Evolutionary conservation across 2,888 invertebrate genomes (phyloP).

Genomic region (Hypomecis punctinalis): DNA sequence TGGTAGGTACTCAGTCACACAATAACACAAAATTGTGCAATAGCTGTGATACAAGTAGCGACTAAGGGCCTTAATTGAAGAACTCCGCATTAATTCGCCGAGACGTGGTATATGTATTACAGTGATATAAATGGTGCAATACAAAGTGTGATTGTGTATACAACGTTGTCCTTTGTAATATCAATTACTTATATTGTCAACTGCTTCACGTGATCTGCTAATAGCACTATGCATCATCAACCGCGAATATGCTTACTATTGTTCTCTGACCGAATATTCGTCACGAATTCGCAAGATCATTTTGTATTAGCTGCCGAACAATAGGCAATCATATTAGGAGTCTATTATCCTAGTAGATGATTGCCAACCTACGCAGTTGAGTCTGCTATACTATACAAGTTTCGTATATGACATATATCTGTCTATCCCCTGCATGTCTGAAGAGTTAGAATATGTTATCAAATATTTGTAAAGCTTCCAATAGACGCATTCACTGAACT

Average conservation of each 20-base stretch:
- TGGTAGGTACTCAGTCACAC: too few species aligned
- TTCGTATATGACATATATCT: too few species aligned
- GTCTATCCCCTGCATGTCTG: too few species aligned
- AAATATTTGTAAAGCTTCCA: too few species aligned
- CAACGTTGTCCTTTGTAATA: slow-evolving; percentile 1
- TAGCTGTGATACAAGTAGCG: too few species aligned
- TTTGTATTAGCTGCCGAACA: slow-evolving; percentile 8
- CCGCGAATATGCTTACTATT: slow-evolving; percentile 10
- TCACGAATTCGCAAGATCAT: slow-evolving; percentile 9
- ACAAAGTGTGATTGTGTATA: slow-evolving; percentile 3
- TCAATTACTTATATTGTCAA: slow-evolving; percentile 8
- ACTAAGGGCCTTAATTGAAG: not conserved
- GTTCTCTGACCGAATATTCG: slow-evolving; percentile 13
- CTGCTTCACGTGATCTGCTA: slow-evolving; percentile 8
- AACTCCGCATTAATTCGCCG: not conserved
- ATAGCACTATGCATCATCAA: slow-evolving; percentile 10
- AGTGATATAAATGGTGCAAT: not conserved
- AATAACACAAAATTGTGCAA: too few species aligned
- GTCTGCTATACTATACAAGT: too few species aligned
- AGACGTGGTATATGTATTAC: too few species aligned
- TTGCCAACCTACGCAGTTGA: slow-evolving; percentile 7
- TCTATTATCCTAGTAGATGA: not conserved
- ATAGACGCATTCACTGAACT: too few species aligned
- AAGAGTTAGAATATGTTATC: too few species aligned
- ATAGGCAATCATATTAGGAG: slow-evolving; percentile 8